Conservation (phyloP, 2,113 vertebrate genomes). For the Cheilinus undulatus region DNA sequence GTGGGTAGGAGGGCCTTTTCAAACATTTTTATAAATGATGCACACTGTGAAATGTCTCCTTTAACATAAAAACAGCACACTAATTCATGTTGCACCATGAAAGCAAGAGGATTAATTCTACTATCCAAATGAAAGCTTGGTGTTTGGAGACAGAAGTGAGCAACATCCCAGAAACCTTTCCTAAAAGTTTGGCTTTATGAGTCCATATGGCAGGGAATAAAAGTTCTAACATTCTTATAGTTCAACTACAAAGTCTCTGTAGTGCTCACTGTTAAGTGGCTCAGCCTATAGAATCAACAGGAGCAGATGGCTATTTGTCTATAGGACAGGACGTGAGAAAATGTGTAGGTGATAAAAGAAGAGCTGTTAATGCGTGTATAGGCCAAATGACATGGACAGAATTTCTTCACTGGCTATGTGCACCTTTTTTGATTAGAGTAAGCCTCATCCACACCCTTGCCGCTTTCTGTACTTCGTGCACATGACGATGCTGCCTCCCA, state of each 20-base stretch:
- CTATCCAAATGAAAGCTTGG: constrained; percentile 37
- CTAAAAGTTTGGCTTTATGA: constrained; percentile 66
- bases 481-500: constrained; percentile 68
- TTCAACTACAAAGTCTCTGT: constrained; percentile 59
- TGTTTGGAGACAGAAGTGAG: constrained; percentile 44
- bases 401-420: constrained; percentile 14
- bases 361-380: background rate
- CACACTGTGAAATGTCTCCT: background rate
- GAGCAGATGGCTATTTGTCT: constrained; percentile 73
- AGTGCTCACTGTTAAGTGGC: constrained; percentile 46
- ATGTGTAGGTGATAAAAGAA: constrained; percentile 12
- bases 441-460: constrained; percentile 50
- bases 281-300: constrained; percentile 64
- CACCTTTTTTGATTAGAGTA: constrained; percentile 57
- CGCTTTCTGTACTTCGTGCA: constrained; percentile 62
- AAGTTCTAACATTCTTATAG: constrained; percentile 54
- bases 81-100: background rate
- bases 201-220: constrained; percentile 74
- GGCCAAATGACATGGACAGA: constrained; percentile 8
- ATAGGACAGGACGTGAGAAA: constrained; percentile 47
- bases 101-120: constrained; percentile 13
- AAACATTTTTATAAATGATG: background rate
- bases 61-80: background rate
- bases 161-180: constrained; percentile 56
- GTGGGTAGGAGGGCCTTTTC: no score